Percentiles rank a stretch among this genome's conserved stretches.
These are phyloP conservation scores for Tetramorium simillimum DNA, from an alignment of 1,140 invertebrate species.

Conservation along the genomic window DNA sequence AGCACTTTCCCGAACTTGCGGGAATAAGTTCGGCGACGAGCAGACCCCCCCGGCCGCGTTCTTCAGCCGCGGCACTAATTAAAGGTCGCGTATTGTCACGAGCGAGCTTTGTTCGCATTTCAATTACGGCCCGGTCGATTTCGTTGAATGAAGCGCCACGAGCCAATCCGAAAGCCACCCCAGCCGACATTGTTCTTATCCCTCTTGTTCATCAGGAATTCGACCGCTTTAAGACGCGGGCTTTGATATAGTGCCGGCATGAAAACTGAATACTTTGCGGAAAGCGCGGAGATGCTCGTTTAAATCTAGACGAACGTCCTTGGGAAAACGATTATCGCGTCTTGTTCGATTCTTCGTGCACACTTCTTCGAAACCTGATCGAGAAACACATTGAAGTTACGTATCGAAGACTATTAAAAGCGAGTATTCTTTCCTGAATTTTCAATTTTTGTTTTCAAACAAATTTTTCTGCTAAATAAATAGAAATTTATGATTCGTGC, in stretches of 20 bases:
- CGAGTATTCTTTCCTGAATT: background rate
- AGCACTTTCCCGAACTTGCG: slow-evolving; percentile 30
- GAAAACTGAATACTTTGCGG: slow-evolving; percentile 22
- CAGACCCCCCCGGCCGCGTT: background rate
- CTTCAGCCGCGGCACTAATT: slow-evolving; percentile 62
- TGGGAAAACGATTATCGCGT: slow-evolving; percentile 11
- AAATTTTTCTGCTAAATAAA: background rate
- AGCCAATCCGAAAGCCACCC: slow-evolving; percentile 37
- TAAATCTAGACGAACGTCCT: background rate
- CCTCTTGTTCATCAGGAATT: slow-evolving; percentile 58
- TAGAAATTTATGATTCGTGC: background rate
- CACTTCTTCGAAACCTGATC: background rate
- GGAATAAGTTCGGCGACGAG: slow-evolving; percentile 47
- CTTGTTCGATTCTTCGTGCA: background rate
- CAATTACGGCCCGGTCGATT: slow-evolving; percentile 58
- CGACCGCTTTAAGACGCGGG: slow-evolving; percentile 34
- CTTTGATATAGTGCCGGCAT: slow-evolving; percentile 33
- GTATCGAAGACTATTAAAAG: background rate
- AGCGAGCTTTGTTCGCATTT: slow-evolving; percentile 64
- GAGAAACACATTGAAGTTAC: background rate
- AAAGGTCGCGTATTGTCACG: slow-evolving; percentile 67
- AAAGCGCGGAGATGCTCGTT: slow-evolving; percentile 19
- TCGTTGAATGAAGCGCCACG: slow-evolving; percentile 48
- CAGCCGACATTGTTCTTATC: slow-evolving; percentile 46
- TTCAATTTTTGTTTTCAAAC: background rate